Conservation (phyloP, 2,113 vertebrate species). For the Macroglossus sobrinus region DNA sequence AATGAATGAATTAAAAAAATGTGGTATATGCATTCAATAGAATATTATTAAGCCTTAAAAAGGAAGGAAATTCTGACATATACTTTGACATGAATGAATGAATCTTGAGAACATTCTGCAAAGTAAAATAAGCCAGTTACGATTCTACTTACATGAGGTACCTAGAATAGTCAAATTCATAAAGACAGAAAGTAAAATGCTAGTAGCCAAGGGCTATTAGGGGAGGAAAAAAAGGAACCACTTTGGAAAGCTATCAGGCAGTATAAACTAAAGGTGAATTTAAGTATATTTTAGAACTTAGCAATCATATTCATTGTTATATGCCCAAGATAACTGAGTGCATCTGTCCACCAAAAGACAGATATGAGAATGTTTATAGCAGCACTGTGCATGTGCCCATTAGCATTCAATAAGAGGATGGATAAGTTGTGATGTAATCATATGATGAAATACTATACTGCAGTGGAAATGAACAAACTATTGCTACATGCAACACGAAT, state of each 20-base stretch:
- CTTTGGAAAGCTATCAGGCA: background rate
- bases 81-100: background rate
- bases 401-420: background rate
- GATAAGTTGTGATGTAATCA: background rate
- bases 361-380: background rate
- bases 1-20: background rate
- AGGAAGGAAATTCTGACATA: background rate
- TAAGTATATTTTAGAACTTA: background rate
- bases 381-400: background rate
- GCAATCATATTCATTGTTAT: background rate
- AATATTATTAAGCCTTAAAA: background rate
- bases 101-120: background rate
- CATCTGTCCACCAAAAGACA: background rate
- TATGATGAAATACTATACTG: background rate
- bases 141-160: background rate
- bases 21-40: background rate
- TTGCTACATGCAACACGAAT: background rate
- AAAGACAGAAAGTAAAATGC: background rate
- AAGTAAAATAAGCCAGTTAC: background rate
- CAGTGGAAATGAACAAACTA: background rate
- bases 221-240: background rate
- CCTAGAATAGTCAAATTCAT: background rate
- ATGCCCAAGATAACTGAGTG: background rate
- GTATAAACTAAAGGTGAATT: background rate
- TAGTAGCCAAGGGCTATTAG: background rate